Base-by-base conservation (phyloP, 2,888 invertebrate genomes). In the Arctia plantaginis region DNA sequence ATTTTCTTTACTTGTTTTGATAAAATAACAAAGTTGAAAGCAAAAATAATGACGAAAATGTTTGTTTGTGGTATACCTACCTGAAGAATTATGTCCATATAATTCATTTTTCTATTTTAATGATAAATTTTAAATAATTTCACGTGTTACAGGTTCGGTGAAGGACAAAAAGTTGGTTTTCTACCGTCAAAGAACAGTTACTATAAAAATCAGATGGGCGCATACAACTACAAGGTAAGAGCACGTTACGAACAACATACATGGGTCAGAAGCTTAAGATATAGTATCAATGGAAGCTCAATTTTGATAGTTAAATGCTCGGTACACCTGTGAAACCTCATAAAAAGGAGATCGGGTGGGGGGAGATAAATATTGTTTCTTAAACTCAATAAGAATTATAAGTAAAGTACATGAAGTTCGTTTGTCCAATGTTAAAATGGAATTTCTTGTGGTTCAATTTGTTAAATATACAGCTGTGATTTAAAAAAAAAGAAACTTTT, bases 211-310 rank as follows among this genome's bases (percentile, higher is more conserved):
- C 96, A 97, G 86, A 89, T 95, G 89, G 82, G 88, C 3, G 84
- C 89, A 12, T 95, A 92, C 77, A 92, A 98, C 86, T 98, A 97
- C 89, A 98, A 98, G 96, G 97, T 96, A 74, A 18, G 35, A 1
- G 18, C n/a, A 47, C 15, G 0, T 30, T 33, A 18, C 13, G 8
- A 30, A 59, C 12, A 27, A 1, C 59, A 55, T 27, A 27, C 4
- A 27, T 59, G 12, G 15, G 13, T 27, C 6, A 59, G 13, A 13
- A 10, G 55, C n/a, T 51, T 51, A 20, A n/a, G 10, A 51, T 51
- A 18, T 20, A 7, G 18, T 18, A 47, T 47, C 41, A 44, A 13
- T 13, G 41, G 4, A 44, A 44, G 20, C 20, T 47, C 0, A 47
- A 47, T 47, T 47, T 47, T 47, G 47, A 47, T 47, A 27, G 55